Conservation (phyloP, 2,888 invertebrate species). For the Dendrolimus pini region DNA sequence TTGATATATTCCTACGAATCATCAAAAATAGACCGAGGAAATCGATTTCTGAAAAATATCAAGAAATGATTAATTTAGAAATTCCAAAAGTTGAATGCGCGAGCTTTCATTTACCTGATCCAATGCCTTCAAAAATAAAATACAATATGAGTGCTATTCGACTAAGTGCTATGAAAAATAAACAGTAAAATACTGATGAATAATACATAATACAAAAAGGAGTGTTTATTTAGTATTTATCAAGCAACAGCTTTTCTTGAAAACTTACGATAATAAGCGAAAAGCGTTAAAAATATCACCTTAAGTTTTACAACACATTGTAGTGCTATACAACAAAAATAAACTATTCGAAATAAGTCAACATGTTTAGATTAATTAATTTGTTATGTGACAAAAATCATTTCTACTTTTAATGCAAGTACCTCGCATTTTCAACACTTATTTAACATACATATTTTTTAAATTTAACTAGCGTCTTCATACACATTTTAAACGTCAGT, state of each 20-base stretch:
- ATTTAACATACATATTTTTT: too few relatives aligned
- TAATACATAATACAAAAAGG: constrained; percentile 30
- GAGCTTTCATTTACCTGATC: background rate
- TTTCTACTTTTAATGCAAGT: constrained; percentile 20
- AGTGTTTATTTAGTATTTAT: constrained; percentile 11
- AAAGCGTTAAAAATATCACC: constrained; percentile 36
- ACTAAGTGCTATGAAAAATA: constrained; percentile 12
- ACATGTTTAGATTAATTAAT: constrained; percentile 53
- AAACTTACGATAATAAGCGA: constrained; percentile 12
- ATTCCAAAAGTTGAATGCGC: constrained; percentile 3
- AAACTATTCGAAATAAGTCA: constrained; percentile 69
- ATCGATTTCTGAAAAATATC: background rate
- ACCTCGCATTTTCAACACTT: constrained; percentile 2
- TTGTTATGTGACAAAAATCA: constrained; percentile 20
- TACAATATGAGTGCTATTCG: constrained; percentile 13
- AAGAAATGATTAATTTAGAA: background rate
- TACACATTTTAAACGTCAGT: too few relatives aligned
- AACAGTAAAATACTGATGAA: constrained; percentile 47
- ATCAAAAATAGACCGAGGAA: too few relatives aligned
- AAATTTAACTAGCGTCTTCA: too few relatives aligned
- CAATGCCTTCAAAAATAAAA: constrained; percentile 7
- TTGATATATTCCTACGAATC: too few relatives aligned
- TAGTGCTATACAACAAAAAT: constrained; percentile 59
- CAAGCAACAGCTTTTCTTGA: constrained; percentile 12
- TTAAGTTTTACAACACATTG: constrained; percentile 39